phyloP scores from a whole-genome alignment of 2,113 vertebrate genomes.

The Actenoides lindsayi region DNA sequence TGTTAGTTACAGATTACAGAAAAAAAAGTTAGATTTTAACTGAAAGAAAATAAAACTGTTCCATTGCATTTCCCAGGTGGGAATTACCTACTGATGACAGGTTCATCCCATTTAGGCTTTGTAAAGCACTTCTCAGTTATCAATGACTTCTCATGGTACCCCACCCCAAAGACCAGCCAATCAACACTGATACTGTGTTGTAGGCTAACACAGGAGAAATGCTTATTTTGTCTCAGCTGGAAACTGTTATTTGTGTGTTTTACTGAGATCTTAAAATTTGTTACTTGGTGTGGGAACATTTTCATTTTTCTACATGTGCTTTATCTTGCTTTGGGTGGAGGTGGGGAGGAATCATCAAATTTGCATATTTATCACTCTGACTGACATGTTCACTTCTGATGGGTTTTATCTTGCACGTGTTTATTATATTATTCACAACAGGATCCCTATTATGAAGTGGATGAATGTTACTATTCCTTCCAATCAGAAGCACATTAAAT shows the following conservation, averaged over 20 bases:
- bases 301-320: neutral
- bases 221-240: neutral
- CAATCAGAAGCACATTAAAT: conserved; percentile 46
- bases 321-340: neutral
- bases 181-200: neutral
- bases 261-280: neutral
- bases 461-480: conserved; percentile 34
- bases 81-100: neutral
- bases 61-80: neutral
- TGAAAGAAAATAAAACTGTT: neutral
- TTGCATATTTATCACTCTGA: conserved; percentile 21
- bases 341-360: neutral
- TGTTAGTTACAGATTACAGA: neutral
- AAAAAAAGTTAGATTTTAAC: neutral
- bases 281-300: neutral
- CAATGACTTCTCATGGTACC: neutral
- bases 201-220: neutral
- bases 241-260: neutral
- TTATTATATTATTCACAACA: conserved; percentile 44
- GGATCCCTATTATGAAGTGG: conserved; percentile 28
- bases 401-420: conserved; percentile 42
- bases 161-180: neutral
- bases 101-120: neutral
- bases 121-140: neutral
- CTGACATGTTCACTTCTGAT: neutral